Percentiles rank a stretch among this genome's conserved stretches.
These are phyloP conservation scores for Alligator sinensis DNA, from an alignment of 2,113 vertebrate species.

Conservation along the genomic window DNA sequence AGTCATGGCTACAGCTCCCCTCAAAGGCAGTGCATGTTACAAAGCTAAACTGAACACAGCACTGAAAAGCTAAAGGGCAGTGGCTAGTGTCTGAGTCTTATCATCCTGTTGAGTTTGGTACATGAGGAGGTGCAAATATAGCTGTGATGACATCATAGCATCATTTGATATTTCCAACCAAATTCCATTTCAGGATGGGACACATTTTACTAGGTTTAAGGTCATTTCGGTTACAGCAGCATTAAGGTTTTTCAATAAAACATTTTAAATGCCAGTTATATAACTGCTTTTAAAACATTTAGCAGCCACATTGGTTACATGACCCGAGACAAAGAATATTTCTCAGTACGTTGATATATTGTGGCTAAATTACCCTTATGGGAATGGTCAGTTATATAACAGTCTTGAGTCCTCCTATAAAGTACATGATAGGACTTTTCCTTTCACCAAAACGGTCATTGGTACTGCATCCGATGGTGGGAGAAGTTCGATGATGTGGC, in stretches of 20 bases:
- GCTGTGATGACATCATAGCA: constrained; percentile 24
- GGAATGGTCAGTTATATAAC: constrained; percentile 54
- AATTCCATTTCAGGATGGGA: constrained; percentile 64
- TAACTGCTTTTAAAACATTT: constrained; percentile 79
- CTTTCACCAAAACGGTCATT: constrained; percentile 65
- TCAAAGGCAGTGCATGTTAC: not conserved
- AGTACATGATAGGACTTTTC: constrained; percentile 22
- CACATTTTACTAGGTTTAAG: constrained; percentile 58
- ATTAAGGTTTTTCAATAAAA: constrained; percentile 77
- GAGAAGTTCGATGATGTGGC: constrained; percentile 65
- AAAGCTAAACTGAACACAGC: not conserved
- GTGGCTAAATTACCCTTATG: constrained; percentile 65
- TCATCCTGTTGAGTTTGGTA: not conserved
- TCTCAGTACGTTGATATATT: constrained; percentile 67
- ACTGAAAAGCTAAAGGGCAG: not conserved
- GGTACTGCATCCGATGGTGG: constrained; percentile 66
- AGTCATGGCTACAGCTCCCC: not conserved
- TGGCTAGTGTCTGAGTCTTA: not conserved
- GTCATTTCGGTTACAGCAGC: constrained; percentile 72
- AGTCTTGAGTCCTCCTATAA: constrained; percentile 62
- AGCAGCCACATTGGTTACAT: constrained; percentile 64
- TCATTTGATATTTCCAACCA: constrained; percentile 68
- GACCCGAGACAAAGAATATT: constrained; percentile 77
- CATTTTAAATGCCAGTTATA: constrained; percentile 76
- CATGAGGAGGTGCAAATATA: constrained; percentile 13